Evolutionary conservation across 2,797 vertebrate species (phyloP).

Genomic region (Lerista edwardsae): DNA sequence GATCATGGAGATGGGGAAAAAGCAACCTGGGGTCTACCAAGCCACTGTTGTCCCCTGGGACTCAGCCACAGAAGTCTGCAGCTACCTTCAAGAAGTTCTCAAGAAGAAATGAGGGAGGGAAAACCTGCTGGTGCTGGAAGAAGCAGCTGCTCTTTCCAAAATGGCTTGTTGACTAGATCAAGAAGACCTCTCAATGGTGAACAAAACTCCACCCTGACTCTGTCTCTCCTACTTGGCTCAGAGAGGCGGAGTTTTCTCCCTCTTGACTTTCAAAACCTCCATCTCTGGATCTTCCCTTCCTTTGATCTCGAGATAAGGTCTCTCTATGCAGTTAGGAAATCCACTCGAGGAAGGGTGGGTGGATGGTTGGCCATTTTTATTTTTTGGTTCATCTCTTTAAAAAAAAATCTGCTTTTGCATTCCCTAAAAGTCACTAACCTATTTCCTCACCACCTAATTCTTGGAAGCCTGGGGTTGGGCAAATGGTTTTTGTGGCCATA

Average conservation of each 20-base stretch:
- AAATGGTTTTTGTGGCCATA: too few relatives aligned
- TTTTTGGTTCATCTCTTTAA: neutral
- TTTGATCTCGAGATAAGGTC: neutral
- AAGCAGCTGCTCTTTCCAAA: neutral
- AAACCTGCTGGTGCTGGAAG: neutral
- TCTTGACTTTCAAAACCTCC: conserved; percentile 38
- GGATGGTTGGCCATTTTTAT: neutral
- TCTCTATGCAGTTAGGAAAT: conserved; percentile 48
- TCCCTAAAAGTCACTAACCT: neutral
- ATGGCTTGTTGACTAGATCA: neutral
- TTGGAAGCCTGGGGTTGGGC: fast-evolving
- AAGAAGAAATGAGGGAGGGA: conserved; percentile 51
- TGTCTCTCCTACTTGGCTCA: neutral
- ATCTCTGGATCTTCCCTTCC: conserved; percentile 25
- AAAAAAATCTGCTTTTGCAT: neutral
- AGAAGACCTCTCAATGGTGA: conserved; percentile 13
- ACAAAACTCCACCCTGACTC: neutral
- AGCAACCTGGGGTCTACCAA: conserved; percentile 85
- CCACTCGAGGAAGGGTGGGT: neutral
- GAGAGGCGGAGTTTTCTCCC: neutral
- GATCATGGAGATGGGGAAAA: conserved; percentile 85
- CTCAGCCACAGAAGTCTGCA: conserved; percentile 84
- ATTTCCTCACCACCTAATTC: neutral
- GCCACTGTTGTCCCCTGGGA: conserved; percentile 90
- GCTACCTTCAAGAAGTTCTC: conserved; percentile 85